Percentiles rank a stretch among this genome's conserved stretches.
Evolutionary conservation across 2,888 invertebrate species (phyloP).

Genomic region (Leptinotarsa haldemani): DNA sequence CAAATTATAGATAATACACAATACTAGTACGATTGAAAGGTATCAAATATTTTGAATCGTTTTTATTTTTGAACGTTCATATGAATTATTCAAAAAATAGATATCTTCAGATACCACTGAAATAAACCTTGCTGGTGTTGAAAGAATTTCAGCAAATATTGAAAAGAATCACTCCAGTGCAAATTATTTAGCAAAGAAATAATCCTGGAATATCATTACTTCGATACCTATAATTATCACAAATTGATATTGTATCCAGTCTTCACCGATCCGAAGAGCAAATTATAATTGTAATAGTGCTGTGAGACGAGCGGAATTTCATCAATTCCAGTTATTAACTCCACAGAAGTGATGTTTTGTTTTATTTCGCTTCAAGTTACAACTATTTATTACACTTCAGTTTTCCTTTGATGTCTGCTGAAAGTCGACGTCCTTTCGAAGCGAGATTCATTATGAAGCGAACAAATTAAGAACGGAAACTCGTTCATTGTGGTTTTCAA

Average conservation of each 20-base stretch:
- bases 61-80: too few relatives aligned
- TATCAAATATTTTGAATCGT: too few relatives aligned
- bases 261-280: neutral
- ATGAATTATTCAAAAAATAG: too few relatives aligned
- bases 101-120: too few relatives aligned
- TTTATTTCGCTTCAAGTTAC: neutral
- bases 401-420: constrained; percentile 7
- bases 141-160: too few relatives aligned
- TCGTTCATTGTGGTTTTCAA: constrained; percentile 1
- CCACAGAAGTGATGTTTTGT: neutral
- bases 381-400: constrained; percentile 11
- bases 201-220: neutral
- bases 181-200: neutral
- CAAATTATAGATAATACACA: too few relatives aligned
- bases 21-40: too few relatives aligned
- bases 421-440: constrained; percentile 2
- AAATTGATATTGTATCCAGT: neutral
- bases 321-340: constrained; percentile 11
- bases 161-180: too few relatives aligned
- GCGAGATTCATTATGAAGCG: neutral
- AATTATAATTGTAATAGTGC: neutral
- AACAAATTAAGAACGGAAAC: neutral
- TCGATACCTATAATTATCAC: neutral
- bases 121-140: too few relatives aligned
- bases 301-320: neutral